These are phyloP conservation scores for Cosmia pyralina DNA, from an alignment of 2,888 invertebrate species.

Conservation along the genomic window DNA sequence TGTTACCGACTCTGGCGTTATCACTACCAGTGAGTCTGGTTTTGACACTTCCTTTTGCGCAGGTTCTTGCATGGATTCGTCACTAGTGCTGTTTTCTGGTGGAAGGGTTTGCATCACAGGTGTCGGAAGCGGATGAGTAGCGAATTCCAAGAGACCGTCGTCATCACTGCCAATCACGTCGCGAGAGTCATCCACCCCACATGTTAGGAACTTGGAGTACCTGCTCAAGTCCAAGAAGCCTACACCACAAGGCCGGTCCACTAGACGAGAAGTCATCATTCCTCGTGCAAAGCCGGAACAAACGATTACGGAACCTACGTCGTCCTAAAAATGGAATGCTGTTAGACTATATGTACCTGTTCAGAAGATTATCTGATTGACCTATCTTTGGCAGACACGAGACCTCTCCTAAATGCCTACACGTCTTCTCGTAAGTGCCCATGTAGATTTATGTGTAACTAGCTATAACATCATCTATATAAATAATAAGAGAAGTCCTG, in stretches of 20 bases:
- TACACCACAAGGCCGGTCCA: slow-evolving; percentile 84
- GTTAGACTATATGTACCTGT: neutral
- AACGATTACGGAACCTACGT: slow-evolving; percentile 80
- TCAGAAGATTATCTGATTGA: neutral
- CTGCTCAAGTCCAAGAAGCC: slow-evolving; percentile 80
- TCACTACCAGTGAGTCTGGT: neutral
- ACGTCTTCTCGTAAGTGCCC: neutral
- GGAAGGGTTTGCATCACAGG: slow-evolving; percentile 13
- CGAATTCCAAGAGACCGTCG: slow-evolving; percentile 72
- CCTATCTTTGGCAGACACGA: neutral
- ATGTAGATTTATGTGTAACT: neutral
- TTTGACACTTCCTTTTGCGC: rapidly evolving
- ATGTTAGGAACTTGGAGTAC: slow-evolving; percentile 82
- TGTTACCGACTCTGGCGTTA: neutral
- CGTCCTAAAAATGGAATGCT: slow-evolving; percentile 75
- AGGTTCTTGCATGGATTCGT: rapidly evolving
- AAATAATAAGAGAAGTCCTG: too few species aligned
- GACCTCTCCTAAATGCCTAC: neutral
- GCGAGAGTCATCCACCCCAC: slow-evolving; percentile 84
- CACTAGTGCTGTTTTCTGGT: neutral
- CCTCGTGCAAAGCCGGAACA: slow-evolving; percentile 81
- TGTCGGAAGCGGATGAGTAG: slow-evolving; percentile 1
- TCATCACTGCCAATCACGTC: slow-evolving; percentile 75
- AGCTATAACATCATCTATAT: too few species aligned
- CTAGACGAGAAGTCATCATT: slow-evolving; percentile 82